Conservation (phyloP, 2,113 vertebrate species). For the western clawed frog (Xenopus tropicalis) region UCB_Xtro_10.0 CM004449.2:23785001-23785500, state of each 20-base stretch:
- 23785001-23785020: conserved; percentile 56
- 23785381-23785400: background rate
- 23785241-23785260: too few relatives aligned
- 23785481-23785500: background rate
- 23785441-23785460: conserved; percentile 8
- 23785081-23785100: conserved; percentile 76
- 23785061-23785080: conserved; percentile 85
- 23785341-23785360: conserved; percentile 41
- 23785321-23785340: conserved; percentile 25
- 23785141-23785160: conserved; percentile 58
- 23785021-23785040: conserved; percentile 70
- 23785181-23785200: conserved; percentile 37
- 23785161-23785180: conserved; percentile 46
- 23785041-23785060: conserved; percentile 80
- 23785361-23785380: background rate
- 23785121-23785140: conserved; percentile 28
- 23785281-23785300: too few relatives aligned
- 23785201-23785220: background rate
- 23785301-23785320: background rate
- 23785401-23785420: background rate
- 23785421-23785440: background rate
- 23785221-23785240: background rate
- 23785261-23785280: too few relatives aligned
- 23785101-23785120: conserved; percentile 83
- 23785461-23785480: background rate